These are phyloP conservation scores for Apistogramma diplotaenia DNA, from an alignment of 2,113 vertebrate species.

Conservation along the genomic window DNA sequence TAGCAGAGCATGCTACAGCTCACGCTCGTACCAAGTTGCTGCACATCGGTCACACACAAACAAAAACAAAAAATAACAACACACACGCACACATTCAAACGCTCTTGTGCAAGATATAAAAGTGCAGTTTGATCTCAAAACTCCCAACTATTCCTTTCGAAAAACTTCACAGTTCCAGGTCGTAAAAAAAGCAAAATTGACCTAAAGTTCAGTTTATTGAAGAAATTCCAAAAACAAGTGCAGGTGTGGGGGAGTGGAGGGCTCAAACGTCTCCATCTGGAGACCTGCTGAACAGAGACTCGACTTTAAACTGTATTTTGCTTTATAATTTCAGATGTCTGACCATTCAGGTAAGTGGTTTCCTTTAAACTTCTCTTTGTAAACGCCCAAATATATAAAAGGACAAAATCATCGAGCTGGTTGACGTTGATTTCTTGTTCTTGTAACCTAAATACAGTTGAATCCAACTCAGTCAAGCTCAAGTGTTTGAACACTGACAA, in stretches of 20 bases:
- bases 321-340: not conserved
- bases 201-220: not conserved
- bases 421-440: no score
- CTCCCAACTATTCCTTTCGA: not conserved
- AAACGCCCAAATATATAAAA: not conserved
- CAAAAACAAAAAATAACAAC: not conserved
- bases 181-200: not conserved
- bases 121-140: not conserved
- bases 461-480: not conserved
- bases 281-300: conserved; percentile 4
- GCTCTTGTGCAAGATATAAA: not conserved
- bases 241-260: not conserved
- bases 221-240: not conserved
- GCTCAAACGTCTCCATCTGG: not conserved
- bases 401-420: not conserved
- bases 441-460: not conserved
- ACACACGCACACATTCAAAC: not conserved
- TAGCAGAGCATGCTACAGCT: not conserved
- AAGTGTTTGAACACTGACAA: not conserved
- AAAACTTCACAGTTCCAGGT: not conserved
- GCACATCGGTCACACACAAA: not conserved
- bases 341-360: not conserved
- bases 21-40: not conserved
- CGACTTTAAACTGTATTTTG: not conserved
- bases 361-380: not conserved